Evolutionary conservation across 92 coral and sea anemone genomes (phyloP).

Genomic region (Porites cylindrica): DNA sequence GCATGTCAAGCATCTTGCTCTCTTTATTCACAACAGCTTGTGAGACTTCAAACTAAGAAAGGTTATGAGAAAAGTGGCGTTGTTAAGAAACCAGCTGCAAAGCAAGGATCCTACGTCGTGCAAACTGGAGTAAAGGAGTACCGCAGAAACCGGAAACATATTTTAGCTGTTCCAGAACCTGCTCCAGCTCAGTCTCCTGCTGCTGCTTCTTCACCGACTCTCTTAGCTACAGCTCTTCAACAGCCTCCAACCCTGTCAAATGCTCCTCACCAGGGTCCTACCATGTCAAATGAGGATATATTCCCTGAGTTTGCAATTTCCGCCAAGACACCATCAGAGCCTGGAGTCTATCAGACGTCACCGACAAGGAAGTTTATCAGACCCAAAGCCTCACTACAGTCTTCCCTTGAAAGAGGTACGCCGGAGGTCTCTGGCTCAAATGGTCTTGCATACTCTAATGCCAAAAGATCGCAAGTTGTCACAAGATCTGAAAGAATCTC

Average conservation of each 20-base stretch:
- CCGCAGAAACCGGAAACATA: neutral
- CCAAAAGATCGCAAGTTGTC: no score
- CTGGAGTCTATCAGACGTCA: neutral
- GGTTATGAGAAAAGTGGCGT: no score
- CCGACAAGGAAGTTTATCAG: conserved; percentile 51
- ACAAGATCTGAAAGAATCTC: no score
- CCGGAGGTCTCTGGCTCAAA: neutral
- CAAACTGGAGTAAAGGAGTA: neutral
- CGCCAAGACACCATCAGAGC: neutral
- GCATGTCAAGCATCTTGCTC: no score
- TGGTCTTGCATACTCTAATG: no score
- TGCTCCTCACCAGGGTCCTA: neutral
- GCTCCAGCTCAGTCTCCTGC: neutral
- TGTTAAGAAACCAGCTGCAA: no score
- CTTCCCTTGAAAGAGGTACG: neutral
- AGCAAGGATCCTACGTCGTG: neutral
- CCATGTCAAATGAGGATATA: neutral
- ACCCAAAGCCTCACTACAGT: conserved; percentile 77
- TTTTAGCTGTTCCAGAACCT: neutral
- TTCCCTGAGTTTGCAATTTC: neutral
- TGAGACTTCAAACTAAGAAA: no score
- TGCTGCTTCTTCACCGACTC: neutral
- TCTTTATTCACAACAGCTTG: no score
- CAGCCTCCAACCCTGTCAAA: neutral
- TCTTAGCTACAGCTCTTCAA: neutral